Percentiles rank a stretch among this genome's conserved stretches.
These are phyloP conservation scores for Graphium colonna DNA, from an alignment of 2,888 invertebrate genomes.

Conservation along the genomic window DNA sequence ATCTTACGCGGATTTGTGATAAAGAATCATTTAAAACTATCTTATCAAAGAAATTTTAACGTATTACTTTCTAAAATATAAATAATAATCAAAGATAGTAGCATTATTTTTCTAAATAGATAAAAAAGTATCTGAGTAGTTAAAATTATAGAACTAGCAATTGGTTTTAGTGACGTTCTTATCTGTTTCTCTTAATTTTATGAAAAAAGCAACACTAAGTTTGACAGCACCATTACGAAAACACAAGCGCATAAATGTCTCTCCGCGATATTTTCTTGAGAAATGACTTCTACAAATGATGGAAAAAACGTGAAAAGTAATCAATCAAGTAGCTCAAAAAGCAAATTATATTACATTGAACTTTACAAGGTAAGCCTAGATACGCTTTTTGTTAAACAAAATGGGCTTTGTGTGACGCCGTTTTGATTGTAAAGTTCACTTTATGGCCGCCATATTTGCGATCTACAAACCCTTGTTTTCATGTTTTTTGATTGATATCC, in stretches of 20 bases:
- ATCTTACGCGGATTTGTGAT: too few relatives aligned
- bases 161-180: background rate
- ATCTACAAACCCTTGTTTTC: conserved; percentile 68
- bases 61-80: too few relatives aligned
- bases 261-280: conserved; percentile 78
- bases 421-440: conserved; percentile 62
- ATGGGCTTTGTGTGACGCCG: conserved; percentile 58
- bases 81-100: too few relatives aligned
- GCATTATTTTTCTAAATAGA: too few relatives aligned
- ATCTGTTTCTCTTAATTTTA: conserved; percentile 18
- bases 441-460: conserved; percentile 78
- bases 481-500: conserved; percentile 41
- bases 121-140: too few relatives aligned
- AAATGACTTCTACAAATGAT: conserved; percentile 81
- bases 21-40: too few relatives aligned
- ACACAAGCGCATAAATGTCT: conserved; percentile 81
- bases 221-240: conserved; percentile 77
- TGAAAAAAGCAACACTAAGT: conserved; percentile 50
- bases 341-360: conserved; percentile 74
- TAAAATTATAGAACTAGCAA: too few relatives aligned
- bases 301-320: conserved; percentile 77
- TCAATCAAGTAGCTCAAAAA: conserved; percentile 68
- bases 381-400: conserved; percentile 41
- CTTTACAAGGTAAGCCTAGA: conserved; percentile 72
- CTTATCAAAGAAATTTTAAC: too few relatives aligned